Percentiles rank a stretch among this genome's conserved stretches.
Conservation (phyloP, 2,888 invertebrate genomes). For the Spatulosminthurus flaviceps region DNA sequence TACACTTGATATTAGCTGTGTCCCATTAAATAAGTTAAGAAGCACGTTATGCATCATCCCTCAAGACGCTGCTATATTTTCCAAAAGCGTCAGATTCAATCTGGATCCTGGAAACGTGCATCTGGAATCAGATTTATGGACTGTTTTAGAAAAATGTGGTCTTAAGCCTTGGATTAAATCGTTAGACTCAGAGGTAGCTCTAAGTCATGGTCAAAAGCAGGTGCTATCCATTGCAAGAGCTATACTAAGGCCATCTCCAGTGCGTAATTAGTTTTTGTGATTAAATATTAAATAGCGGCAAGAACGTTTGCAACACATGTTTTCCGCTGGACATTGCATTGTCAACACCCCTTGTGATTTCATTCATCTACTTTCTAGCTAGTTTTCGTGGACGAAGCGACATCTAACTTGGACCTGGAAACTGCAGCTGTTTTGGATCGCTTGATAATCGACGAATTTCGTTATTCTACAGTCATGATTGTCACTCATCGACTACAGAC, state of each 20-base stretch:
- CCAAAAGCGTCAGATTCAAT: constrained; percentile 68
- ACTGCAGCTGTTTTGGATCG: constrained; percentile 59
- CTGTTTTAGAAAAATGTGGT: constrained; percentile 67
- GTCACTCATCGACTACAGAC: constrained; percentile 62
- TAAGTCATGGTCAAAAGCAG: constrained; percentile 73
- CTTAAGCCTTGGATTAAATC: constrained; percentile 67
- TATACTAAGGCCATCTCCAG: constrained; percentile 70
- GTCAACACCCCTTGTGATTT: too few relatives aligned
- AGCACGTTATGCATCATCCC: constrained; percentile 70
- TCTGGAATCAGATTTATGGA: constrained; percentile 67
- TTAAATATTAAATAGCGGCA: too few relatives aligned
- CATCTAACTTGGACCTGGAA: constrained; percentile 61
- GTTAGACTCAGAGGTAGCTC: constrained; percentile 69
- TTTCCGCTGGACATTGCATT: too few relatives aligned
- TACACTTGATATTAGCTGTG: constrained; percentile 68
- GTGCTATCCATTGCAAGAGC: constrained; percentile 73
- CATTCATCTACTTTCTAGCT: constrained; percentile 43
- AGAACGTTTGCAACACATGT: too few relatives aligned
- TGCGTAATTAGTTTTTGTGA: constrained; percentile 62
- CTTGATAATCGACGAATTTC: constrained; percentile 59
- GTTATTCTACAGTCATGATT: constrained; percentile 58
- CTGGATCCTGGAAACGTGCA: constrained; percentile 67
- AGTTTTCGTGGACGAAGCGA: constrained; percentile 62
- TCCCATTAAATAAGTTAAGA: constrained; percentile 70
- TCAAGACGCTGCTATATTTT: constrained; percentile 74